Base-by-base conservation (phyloP, 2,113 vertebrate species). In the Fulica atra region DNA sequence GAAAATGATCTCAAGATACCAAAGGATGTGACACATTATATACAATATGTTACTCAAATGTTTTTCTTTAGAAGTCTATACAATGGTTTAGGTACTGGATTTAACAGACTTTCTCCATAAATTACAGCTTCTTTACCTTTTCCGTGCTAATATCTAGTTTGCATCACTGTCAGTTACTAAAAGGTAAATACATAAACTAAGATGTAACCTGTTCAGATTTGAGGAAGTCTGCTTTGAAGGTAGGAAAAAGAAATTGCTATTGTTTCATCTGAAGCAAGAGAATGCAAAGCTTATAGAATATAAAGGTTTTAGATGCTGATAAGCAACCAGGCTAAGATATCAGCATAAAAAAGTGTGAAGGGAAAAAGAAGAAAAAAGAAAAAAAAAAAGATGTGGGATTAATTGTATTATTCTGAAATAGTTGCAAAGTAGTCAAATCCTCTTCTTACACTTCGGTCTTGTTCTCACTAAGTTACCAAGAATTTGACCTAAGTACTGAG, bases 301-400 rank as follows among this genome's bases (percentile, higher is more conserved):
- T 33, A 78, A 74, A 66, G 7, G 1, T 7, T 69, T 81, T 84
- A 57, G 25, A 35, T 40, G 24, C 6, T 57, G 18, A 66, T 65
- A 84, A 63, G 8, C 25, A 60, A 42, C 4, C 7, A 74, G 40
- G 35, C 15, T 38, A 48, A 86, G 44, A 48, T 44, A 93, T 10
- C 4, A 24, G 4, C 31, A 56, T 38, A 51, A 59, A 72, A 88
- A 71, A 19, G 0, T 4, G 0, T 15, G 19, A 6, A 2, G 16
- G 8, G 0, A 24, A 50, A 50, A 25, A 46, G n/a, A n/a, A 46
- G 11, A 40, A 40, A 40, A 13, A 13, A 21, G 5, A 17, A 9
- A n/a, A 1, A 19, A 20, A 20, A 25, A 11, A 26, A 26, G 7
- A 42, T 20, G 1, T 54, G 8, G 26, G 6, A 46, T 66, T 66